Conservation (phyloP, 1,140 invertebrate species). For the Lepeophtheirus salmonis region DNA sequence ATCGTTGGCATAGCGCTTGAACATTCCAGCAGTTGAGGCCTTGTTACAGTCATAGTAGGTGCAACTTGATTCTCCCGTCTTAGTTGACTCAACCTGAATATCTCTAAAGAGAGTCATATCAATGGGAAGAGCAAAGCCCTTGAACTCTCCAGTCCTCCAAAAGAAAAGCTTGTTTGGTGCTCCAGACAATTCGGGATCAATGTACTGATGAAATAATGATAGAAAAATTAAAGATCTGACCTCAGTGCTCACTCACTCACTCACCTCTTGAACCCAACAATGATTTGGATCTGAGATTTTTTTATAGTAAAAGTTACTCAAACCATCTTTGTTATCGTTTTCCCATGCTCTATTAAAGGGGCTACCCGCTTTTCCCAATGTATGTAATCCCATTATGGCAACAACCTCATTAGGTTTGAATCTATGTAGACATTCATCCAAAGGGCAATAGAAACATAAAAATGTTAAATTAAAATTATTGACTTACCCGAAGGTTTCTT, state of each 20-base stretch:
- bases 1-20: not conserved
- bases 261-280: not conserved
- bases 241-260: too few species aligned
- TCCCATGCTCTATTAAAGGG: not conserved
- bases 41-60: not conserved
- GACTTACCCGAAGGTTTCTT: not conserved
- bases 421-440: not conserved
- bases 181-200: not conserved
- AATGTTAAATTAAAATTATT: not conserved
- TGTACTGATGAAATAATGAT: too few species aligned
- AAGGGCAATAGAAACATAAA: not conserved
- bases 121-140: not conserved
- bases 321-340: not conserved
- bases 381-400: constrained; percentile 5
- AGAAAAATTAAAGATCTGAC: too few species aligned
- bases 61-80: not conserved
- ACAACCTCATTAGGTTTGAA: not conserved
- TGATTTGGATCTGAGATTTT: not conserved
- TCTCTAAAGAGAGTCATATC: not conserved
- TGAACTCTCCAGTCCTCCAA: not conserved
- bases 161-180: not conserved
- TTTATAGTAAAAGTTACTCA: not conserved
- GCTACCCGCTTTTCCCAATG: not conserved
- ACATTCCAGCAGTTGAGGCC: not conserved
- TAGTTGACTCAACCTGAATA: not conserved